phyloP scores from a whole-genome alignment of 1,140 invertebrate species.

The Aethina tumida region DNA sequence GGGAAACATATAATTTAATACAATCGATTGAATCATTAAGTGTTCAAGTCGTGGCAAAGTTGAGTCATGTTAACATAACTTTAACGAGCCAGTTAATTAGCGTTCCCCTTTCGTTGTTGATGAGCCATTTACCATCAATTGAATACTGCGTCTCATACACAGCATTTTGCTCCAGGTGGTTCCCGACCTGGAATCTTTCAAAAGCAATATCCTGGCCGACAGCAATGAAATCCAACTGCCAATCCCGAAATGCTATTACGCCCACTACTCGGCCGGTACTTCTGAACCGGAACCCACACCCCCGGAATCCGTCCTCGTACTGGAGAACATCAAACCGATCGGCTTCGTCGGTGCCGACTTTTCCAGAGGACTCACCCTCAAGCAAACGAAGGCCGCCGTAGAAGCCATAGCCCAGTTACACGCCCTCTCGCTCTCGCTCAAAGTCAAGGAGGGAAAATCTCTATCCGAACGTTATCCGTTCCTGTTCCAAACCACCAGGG shows the following conservation, averaged over 20 bases:
- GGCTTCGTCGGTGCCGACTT: slow-evolving; percentile 51
- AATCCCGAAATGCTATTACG: slow-evolving; percentile 55
- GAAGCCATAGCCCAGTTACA: slow-evolving; percentile 60
- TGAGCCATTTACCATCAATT: no score
- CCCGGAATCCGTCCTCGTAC: slow-evolving; percentile 52
- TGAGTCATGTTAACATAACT: no score
- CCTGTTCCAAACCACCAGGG: slow-evolving; percentile 62
- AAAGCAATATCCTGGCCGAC: slow-evolving; percentile 35
- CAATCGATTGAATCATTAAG: no score
- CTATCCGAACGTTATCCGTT: slow-evolving; percentile 59
- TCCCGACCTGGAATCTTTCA: slow-evolving; percentile 48
- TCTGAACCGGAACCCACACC: slow-evolving; percentile 41
- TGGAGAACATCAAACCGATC: slow-evolving; percentile 47
- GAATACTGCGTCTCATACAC: background rate
- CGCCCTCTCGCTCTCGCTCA: slow-evolving; percentile 55
- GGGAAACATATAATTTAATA: no score
- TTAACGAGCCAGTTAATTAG: no score
- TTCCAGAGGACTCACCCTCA: slow-evolving; percentile 53
- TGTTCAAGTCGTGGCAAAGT: no score
- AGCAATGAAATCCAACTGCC: slow-evolving; percentile 37
- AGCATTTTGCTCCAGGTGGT: slow-evolving; percentile 43
- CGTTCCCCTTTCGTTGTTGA: no score
- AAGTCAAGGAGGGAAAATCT: slow-evolving; percentile 47
- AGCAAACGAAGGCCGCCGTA: slow-evolving; percentile 54
- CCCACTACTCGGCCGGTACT: slow-evolving; percentile 45